A percentile compares a stretch with the other conserved stretches of the same genome.
Conservation (phyloP, 2,888 invertebrate species). For the Plemyria rubiginata region DNA sequence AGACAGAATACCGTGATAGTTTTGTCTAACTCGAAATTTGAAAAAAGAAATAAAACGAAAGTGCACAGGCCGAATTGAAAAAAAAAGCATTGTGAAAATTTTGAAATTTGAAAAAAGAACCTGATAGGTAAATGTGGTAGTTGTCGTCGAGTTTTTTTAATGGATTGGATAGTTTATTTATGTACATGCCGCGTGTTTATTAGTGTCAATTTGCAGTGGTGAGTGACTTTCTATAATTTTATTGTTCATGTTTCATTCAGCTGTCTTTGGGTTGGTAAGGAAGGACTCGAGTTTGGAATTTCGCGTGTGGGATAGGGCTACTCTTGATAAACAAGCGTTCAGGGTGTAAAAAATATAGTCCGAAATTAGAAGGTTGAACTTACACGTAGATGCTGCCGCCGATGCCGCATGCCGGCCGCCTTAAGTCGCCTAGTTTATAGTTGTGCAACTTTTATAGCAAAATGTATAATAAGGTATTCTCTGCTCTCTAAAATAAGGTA, state of each 20-base stretch:
- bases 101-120: slow-evolving; percentile 15
- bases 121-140: slow-evolving; percentile 7
- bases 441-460: too few relatives aligned
- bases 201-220: slow-evolving; percentile 4
- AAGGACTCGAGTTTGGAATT: neutral
- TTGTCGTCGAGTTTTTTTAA: neutral
- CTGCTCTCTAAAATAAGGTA: too few relatives aligned
- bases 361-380: too few relatives aligned
- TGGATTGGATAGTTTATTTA: slow-evolving; percentile 1
- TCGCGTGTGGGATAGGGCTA: too few relatives aligned
- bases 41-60: slow-evolving; percentile 3
- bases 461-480: too few relatives aligned
- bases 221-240: slow-evolving; percentile 19
- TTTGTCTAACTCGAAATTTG: slow-evolving; percentile 3
- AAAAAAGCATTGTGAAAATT: neutral
- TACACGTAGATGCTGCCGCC: too few relatives aligned
- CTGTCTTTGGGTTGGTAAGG: neutral
- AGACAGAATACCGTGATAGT: slow-evolving; percentile 5
- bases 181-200: neutral
- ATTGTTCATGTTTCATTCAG: neutral
- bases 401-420: too few relatives aligned
- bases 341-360: too few relatives aligned
- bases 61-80: neutral
- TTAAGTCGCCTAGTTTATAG: too few relatives aligned
- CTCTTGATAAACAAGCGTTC: too few relatives aligned